A percentile compares a stretch with the other conserved stretches of the same genome.
These are phyloP conservation scores for Chironex yamaguchii DNA, from an alignment of 30 jellyfish, hydroid and myxozoan species.

Conservation along the genomic window DNA sequence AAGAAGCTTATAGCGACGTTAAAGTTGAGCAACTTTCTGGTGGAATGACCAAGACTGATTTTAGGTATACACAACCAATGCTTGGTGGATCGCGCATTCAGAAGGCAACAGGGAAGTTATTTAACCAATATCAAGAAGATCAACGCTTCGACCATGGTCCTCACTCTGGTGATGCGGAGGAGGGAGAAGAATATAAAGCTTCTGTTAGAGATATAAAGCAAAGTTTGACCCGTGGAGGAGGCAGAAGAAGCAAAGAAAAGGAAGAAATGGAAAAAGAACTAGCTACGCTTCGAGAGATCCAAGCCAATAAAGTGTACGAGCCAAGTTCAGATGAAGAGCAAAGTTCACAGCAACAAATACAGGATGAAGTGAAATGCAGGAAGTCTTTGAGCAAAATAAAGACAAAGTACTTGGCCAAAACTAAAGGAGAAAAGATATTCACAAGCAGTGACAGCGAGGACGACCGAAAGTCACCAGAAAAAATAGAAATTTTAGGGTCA, in stretches of 20 bases:
- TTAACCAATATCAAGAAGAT: not conserved
- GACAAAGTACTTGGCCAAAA: not conserved
- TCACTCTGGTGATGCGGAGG: not conserved
- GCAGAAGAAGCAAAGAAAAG: not conserved
- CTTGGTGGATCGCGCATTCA: not conserved
- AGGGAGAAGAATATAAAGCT: not conserved
- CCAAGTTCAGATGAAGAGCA: not conserved
- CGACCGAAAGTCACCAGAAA: not conserved
- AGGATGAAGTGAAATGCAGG: not conserved
- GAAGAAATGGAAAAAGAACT: not conserved
- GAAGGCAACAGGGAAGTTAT: not conserved
- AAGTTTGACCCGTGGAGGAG: not conserved
- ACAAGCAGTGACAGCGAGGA: not conserved
- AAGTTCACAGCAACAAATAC: not conserved
- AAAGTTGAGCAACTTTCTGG: not conserved
- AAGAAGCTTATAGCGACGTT: not conserved
- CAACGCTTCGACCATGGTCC: not conserved
- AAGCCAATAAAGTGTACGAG: not conserved
- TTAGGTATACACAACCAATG: not conserved
- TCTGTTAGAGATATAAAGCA: not conserved
- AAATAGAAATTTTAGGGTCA: not conserved
- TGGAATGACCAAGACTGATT: not conserved
- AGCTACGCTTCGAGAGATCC: not conserved
- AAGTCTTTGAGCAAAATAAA: not conserved
- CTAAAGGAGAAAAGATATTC: not conserved